Evolutionary conservation across 2,797 vertebrate species (phyloP).

Genomic region (Adelosebastes latens): DNA sequence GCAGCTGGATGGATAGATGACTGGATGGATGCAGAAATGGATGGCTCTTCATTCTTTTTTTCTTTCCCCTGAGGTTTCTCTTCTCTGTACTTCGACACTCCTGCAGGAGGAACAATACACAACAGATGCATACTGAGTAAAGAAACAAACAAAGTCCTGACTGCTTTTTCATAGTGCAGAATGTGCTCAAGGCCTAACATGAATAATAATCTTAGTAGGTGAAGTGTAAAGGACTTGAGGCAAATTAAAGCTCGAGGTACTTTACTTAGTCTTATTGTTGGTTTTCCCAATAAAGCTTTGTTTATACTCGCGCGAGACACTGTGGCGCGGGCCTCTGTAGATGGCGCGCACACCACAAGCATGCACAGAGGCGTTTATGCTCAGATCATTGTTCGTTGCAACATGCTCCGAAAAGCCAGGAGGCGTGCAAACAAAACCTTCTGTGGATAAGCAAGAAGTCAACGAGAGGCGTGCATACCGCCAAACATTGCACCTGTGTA

Average conservation of each 20-base stretch:
- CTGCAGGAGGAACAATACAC: slow-evolving; percentile 23
- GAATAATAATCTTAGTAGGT: not conserved
- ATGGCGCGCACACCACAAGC: too few relatives aligned
- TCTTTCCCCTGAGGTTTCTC: slow-evolving; percentile 19
- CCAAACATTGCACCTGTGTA: too few relatives aligned
- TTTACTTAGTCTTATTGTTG: too few relatives aligned
- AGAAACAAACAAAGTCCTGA: not conserved
- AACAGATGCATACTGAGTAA: not conserved
- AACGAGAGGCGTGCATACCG: too few relatives aligned
- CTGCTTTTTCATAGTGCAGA: not conserved
- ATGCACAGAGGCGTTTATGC: too few relatives aligned
- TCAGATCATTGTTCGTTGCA: too few relatives aligned
- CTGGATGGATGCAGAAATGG: not conserved
- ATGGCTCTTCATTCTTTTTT: not conserved
- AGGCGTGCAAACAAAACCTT: too few relatives aligned
- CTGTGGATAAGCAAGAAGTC: too few relatives aligned
- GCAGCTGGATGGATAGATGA: not conserved
- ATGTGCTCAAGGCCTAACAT: not conserved
- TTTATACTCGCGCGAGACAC: not conserved
- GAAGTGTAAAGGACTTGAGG: not conserved
- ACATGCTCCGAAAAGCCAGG: too few relatives aligned
- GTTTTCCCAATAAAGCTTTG: not conserved
- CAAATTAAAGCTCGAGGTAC: not conserved
- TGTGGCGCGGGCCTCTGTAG: too few relatives aligned
- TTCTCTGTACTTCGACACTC: not conserved